Conservation (phyloP, 2,797 vertebrate species). For the Eulemur albifrons region DNA sequence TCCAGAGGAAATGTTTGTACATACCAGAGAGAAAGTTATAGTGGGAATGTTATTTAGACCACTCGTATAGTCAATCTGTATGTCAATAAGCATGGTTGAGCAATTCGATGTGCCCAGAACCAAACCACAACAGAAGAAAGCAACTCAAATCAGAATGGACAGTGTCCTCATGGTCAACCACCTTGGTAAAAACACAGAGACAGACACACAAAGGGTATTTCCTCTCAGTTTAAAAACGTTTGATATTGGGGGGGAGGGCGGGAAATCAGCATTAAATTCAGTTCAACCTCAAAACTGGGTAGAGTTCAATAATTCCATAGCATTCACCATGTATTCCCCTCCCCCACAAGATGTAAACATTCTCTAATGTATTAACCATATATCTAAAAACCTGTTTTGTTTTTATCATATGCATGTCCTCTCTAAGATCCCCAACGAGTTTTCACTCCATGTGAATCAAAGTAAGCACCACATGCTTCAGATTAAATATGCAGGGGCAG, state of each 20-base stretch:
- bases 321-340: background rate
- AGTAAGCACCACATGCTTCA: background rate
- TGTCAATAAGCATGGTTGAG: background rate
- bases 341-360: background rate
- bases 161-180: background rate
- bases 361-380: background rate
- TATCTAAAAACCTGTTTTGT: background rate
- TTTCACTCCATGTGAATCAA: background rate
- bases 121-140: background rate
- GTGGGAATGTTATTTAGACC: background rate
- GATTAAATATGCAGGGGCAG: background rate
- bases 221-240: background rate
- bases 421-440: background rate
- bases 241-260: too few relatives aligned
- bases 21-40: background rate
- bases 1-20: background rate
- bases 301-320: background rate
- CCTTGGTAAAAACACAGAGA: background rate
- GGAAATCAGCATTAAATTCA: background rate
- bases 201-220: background rate
- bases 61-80: background rate
- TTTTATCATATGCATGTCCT: background rate
- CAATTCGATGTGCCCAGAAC: background rate
- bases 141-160: background rate
- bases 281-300: background rate